These are phyloP conservation scores for Amblyopsis rosae DNA, from an alignment of 2,113 vertebrate species.

Conservation along the genomic window DNA sequence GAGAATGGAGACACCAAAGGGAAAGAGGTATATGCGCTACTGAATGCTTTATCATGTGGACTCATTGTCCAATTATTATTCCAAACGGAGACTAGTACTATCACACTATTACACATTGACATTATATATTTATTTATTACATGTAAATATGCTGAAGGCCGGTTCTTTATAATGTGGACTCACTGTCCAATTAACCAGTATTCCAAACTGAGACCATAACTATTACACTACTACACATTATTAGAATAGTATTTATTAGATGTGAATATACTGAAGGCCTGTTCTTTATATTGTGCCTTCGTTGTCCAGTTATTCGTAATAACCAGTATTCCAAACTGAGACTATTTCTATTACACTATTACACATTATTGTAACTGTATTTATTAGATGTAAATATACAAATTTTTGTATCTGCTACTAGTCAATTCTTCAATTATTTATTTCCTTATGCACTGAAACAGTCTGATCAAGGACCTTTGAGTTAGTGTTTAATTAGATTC, in stretches of 20 bases:
- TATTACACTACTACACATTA: no score
- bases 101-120: no score
- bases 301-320: not conserved
- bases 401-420: no score
- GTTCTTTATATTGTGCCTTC: not conserved
- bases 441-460: no score
- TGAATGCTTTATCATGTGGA: not conserved
- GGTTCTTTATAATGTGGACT: not conserved
- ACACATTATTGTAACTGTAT: no score
- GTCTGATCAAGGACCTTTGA: no score
- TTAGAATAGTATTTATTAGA: not conserved
- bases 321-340: not conserved
- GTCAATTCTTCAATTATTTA: no score
- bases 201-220: not conserved
- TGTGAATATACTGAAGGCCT: not conserved
- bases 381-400: no score
- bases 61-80: not conserved
- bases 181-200: not conserved
- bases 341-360: no score
- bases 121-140: no score
- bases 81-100: no score
- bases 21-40: conserved; percentile 82
- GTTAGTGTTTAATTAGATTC: no score
- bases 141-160: not conserved
- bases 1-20: conserved; percentile 98